phyloP scores from a whole-genome alignment of 2,888 invertebrate genomes.

The Erebia epiphron region DNA sequence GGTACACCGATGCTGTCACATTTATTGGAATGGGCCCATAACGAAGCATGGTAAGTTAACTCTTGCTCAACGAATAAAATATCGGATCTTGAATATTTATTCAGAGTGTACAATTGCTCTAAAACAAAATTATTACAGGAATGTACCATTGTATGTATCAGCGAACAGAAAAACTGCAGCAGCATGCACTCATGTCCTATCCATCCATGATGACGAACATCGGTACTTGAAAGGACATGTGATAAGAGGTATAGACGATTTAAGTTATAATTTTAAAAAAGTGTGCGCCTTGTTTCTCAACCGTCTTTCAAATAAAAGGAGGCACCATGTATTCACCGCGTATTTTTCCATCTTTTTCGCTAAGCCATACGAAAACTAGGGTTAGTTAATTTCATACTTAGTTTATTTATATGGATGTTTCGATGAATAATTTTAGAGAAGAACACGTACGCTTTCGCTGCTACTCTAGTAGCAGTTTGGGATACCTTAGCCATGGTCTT shows the following conservation, averaged over 20 bases:
- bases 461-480: slow-evolving; percentile 87
- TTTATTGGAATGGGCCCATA: slow-evolving; percentile 92
- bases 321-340: no score
- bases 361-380: no score
- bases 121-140: slow-evolving; percentile 46
- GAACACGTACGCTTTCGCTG: slow-evolving; percentile 89
- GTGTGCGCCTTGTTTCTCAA: no score
- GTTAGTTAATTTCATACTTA: no score
- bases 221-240: slow-evolving; percentile 54
- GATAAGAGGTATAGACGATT: slow-evolving; percentile 49
- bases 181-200: slow-evolving; percentile 48
- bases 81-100: background rate
- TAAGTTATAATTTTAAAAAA: background rate
- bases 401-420: no score
- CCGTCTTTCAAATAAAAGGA: no score
- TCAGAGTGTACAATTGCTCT: background rate
- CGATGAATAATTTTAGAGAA: slow-evolving; percentile 69
- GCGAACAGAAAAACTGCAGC: slow-evolving; percentile 49
- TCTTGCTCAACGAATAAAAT: background rate
- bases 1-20: slow-evolving; percentile 93
- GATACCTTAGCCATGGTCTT: slow-evolving; percentile 84
- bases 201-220: slow-evolving; percentile 56
- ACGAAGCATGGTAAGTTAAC: slow-evolving; percentile 81
- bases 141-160: slow-evolving; percentile 47
- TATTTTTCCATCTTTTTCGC: no score